Evolutionary conservation across 2,888 invertebrate species (phyloP), one percentile per base, ranked within the genome.

Genomic region (Metopia argyrocephala): DNA sequence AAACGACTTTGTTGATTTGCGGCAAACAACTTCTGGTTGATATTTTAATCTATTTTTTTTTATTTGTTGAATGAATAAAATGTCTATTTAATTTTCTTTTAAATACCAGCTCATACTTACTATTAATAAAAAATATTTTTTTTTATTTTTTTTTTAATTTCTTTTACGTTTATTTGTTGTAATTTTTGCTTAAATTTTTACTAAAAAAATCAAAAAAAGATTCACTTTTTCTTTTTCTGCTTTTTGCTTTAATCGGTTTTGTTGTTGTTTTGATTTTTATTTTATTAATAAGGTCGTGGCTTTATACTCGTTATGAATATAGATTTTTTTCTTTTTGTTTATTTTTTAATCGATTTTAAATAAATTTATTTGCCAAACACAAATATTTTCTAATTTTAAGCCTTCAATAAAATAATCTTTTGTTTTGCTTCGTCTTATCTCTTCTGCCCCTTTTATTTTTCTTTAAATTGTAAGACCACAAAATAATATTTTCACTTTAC

Each of bases 401-500:
- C 20, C 48, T 66, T 56, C 12, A 64, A 20, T 38, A 46, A 23
- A 2, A 54, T 3, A 6, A 45, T 54, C 7, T 62, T 71, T 25
- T 38, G 38, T 27, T 20, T n/a, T n/a, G 4, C 48, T 59, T 38
- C 1, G 25, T 59, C 20, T 64, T n/a, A n/a, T n/a, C n/a, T n/a
- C n/a, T n/a, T n/a, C n/a, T n/a, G n/a, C 23, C 31, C 50, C 3
- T 1, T 15, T 4, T 12, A 38, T 2, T 9, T 4, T 38, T 38
- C 15, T 9, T 12, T 38, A 12, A 15, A 38, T 12, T 38, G 38
- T 12, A 62, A 76, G 57, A 65, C 59, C 57, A 57, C 57, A 50
- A 38, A 38, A 38, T 4, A 38, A 38, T 66, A 75, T 70, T 81
- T 81, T 81, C 81, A 81, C 81, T 81, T 81, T 78, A 81, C 81